phyloP scores from a whole-genome alignment of 2,113 vertebrate genomes.

The Asarcornis scutulata region DNA sequence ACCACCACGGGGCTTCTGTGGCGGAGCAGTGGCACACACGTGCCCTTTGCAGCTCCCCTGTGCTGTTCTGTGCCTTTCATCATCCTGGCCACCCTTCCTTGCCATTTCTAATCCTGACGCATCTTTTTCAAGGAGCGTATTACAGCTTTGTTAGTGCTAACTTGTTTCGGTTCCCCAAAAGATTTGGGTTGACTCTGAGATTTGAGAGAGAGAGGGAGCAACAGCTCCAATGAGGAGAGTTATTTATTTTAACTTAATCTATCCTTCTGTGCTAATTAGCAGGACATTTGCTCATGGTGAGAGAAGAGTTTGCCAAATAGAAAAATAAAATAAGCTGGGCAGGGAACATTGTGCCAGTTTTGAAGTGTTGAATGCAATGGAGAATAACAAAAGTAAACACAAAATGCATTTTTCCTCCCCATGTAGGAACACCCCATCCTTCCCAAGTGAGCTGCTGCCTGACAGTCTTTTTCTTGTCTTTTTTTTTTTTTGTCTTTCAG shows the following conservation, averaged over 20 bases:
- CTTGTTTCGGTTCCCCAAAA: neutral
- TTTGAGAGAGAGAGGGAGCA: neutral
- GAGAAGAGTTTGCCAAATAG: neutral
- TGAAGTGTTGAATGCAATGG: fast-evolving
- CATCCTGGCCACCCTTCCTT: neutral
- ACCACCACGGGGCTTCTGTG: fast-evolving
- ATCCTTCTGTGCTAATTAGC: neutral
- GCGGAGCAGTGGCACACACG: fast-evolving
- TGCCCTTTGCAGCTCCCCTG: neutral
- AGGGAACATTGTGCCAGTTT: neutral
- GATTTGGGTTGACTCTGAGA: neutral
- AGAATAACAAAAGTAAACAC: neutral
- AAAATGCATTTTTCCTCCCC: neutral
- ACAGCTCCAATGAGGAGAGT: neutral
- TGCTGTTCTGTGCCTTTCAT: neutral
- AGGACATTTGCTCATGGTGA: neutral
- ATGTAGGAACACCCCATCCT: neutral
- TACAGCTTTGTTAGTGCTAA: neutral
- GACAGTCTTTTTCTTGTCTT: neutral
- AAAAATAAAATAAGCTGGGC: neutral
- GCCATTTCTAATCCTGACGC: neutral
- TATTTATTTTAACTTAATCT: neutral
- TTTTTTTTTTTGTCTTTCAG: conserved; percentile 41
- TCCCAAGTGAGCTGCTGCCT: neutral
- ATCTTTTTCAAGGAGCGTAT: fast-evolving